Conservation (phyloP, 92 coral and sea anemone species). For the Desmophyllum pertusum region DNA sequence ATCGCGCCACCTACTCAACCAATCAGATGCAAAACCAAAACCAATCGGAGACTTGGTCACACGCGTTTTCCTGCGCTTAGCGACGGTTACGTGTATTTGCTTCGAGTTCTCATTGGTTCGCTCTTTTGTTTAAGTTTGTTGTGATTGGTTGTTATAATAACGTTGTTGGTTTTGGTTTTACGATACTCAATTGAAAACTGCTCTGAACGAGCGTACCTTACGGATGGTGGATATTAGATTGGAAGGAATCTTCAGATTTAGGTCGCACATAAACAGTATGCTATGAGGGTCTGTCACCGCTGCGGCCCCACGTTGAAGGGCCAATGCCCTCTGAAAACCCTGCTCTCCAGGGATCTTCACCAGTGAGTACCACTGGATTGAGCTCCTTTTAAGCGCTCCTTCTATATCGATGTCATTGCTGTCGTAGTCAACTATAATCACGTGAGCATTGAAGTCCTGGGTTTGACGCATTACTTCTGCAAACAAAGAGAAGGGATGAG, state of each 20-base stretch:
- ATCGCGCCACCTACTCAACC: too few species aligned
- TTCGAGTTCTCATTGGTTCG: too few species aligned
- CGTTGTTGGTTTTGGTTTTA: too few species aligned
- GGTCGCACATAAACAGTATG: slow-evolving; percentile 88
- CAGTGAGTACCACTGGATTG: slow-evolving; percentile 63
- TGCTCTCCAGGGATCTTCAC: slow-evolving; percentile 66
- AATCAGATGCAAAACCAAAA: too few species aligned
- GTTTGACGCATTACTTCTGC: slow-evolving; percentile 73
- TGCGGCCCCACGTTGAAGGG: slow-evolving; percentile 90
- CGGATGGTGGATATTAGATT: slow-evolving; percentile 74
- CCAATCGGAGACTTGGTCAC: too few species aligned
- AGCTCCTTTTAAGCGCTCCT: slow-evolving; percentile 61
- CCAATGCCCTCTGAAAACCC: slow-evolving; percentile 83
- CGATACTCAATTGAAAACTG: too few species aligned
- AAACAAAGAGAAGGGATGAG: background rate
- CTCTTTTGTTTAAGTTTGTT: too few species aligned
- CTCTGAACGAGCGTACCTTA: slow-evolving; percentile 69
- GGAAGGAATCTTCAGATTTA: slow-evolving; percentile 85
- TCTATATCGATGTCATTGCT: slow-evolving; percentile 84
- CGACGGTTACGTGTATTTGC: too few species aligned
- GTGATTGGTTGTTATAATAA: too few species aligned
- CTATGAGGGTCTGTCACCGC: slow-evolving; percentile 89
- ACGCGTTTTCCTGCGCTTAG: too few species aligned
- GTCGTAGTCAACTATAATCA: slow-evolving; percentile 88
- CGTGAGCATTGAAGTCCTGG: slow-evolving; percentile 70